phyloP scores from a whole-genome alignment of 1,140 invertebrate genomes.

The Solenopsis invicta region DNA sequence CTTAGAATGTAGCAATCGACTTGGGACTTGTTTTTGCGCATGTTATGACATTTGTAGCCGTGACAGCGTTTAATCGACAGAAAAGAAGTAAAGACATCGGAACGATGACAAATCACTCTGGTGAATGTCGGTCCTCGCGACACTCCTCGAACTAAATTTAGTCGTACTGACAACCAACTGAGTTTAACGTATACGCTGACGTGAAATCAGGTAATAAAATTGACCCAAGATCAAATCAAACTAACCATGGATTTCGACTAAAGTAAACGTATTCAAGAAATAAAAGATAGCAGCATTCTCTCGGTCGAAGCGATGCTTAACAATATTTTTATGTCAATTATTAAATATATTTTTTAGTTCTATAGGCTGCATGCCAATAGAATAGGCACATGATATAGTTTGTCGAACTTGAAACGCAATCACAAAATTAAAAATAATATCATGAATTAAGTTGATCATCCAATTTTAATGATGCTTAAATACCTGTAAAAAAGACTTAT shows the following conservation, averaged over 20 bases:
- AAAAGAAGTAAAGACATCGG: not conserved
- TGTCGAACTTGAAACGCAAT: too few relatives aligned
- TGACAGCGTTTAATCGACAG: not conserved
- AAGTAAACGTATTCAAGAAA: not conserved
- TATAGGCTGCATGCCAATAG: too few relatives aligned
- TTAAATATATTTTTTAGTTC: too few relatives aligned
- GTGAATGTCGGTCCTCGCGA: not conserved
- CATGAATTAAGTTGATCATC: too few relatives aligned
- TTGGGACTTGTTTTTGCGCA: conserved; percentile 28
- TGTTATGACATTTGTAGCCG: conserved; percentile 33
- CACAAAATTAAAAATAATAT: too few relatives aligned
- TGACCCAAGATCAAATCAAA: not conserved
- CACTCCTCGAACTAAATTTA: conserved; percentile 28
- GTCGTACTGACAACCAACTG: not conserved
- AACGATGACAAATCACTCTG: not conserved
- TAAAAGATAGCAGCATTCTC: too few relatives aligned
- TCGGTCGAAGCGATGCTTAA: too few relatives aligned
- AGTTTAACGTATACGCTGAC: not conserved
- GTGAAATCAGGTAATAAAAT: not conserved
- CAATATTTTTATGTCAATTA: too few relatives aligned
- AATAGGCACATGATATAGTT: too few relatives aligned
- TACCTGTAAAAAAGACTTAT: too few relatives aligned
- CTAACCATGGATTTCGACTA: not conserved
- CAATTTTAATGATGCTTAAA: too few relatives aligned
- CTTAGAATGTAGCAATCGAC: conserved; percentile 38